These are phyloP conservation scores for Pampusana beccarii DNA, from an alignment of 2,113 vertebrate species.

Conservation along the genomic window DNA sequence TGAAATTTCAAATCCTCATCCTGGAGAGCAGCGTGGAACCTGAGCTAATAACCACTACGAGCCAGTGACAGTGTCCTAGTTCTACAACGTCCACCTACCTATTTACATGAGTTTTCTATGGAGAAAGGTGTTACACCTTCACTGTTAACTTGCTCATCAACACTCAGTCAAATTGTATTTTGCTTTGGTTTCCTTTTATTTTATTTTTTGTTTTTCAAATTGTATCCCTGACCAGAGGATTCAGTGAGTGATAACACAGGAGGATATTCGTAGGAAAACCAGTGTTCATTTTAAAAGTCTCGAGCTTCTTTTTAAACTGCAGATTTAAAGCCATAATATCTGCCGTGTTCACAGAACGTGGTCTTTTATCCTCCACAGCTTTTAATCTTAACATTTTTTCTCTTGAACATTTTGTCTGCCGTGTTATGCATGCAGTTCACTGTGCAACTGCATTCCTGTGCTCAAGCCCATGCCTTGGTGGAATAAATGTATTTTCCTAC, in stretches of 20 bases:
- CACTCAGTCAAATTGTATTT: not conserved
- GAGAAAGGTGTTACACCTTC: conserved; percentile 17
- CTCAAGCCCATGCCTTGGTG: conserved; percentile 55
- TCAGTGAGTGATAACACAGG: not conserved
- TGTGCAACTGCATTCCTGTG: conserved; percentile 66
- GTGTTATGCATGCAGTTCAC: conserved; percentile 47
- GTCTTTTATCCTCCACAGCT: not conserved
- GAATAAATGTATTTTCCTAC: conserved; percentile 59
- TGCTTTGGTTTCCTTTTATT: not conserved
- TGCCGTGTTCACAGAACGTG: not conserved
- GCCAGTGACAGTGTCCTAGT: conserved; percentile 58
- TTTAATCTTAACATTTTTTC: conserved; percentile 41
- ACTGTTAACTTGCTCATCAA: conserved; percentile 15
- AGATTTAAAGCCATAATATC: conserved; percentile 60
- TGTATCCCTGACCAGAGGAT: not conserved
- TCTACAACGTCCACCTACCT: not conserved
- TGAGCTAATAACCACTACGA: conserved; percentile 56
- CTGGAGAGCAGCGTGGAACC: conserved; percentile 62
- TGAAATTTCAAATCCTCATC: conserved; percentile 61
- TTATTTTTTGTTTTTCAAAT: not conserved
- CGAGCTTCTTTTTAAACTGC: conserved; percentile 19
- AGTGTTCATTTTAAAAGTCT: not conserved
- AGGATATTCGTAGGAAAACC: not conserved
- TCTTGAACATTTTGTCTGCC: conserved; percentile 46
- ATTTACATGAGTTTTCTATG: not conserved